These are phyloP conservation scores for Saguinus imperator DNA, from an alignment of 2,113 vertebrate species.

Conservation along the genomic window DNA sequence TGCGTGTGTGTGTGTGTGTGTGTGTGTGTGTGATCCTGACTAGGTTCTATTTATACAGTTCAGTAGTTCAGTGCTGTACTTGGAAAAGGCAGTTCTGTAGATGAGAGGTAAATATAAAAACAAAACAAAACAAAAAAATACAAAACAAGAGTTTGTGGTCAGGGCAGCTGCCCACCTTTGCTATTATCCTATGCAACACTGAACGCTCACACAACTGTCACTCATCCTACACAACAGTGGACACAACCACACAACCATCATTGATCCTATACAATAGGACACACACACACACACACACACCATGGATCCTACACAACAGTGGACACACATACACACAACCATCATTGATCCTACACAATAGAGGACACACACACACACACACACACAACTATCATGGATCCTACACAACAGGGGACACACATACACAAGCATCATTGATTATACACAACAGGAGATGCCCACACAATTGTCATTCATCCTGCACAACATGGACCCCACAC, in stretches of 20 bases:
- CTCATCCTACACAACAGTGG: background rate
- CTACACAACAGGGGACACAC: background rate
- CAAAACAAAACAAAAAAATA: constrained; percentile 77
- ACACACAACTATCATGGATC: background rate
- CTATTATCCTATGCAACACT: constrained; percentile 67
- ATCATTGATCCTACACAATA: background rate
- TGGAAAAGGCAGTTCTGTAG: constrained; percentile 13
- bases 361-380: no score
- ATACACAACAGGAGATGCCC: background rate
- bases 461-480: background rate
- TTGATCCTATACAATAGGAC: background rate
- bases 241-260: background rate
- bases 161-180: constrained; percentile 78
- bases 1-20: no score
- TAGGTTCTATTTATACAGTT: background rate
- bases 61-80: background rate
- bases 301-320: background rate
- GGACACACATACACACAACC: constrained; percentile 30
- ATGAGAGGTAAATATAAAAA: constrained; percentile 68
- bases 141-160: constrained; percentile 80
- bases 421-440: no score
- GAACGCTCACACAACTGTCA: background rate
- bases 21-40: background rate
- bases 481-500: background rate
- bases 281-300: no score